phyloP scores from a whole-genome alignment of 2,797 vertebrate genomes.

The Denticeps clupeoides region DNA sequence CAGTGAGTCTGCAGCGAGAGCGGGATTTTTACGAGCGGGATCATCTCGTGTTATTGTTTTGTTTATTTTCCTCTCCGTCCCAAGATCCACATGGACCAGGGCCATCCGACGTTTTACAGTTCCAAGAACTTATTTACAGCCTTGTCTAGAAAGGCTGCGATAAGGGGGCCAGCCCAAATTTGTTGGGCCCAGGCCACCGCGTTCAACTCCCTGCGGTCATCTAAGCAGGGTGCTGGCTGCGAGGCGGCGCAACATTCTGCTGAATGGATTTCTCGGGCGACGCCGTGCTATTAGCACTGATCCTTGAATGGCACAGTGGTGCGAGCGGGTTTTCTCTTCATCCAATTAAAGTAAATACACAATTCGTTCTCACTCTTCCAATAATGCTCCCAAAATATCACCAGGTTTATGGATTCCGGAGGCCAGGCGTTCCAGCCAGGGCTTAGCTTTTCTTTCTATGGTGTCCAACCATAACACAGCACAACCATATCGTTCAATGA shows the following conservation, averaged over 20 bases:
- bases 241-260: too few species aligned
- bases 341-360: conserved; percentile 25
- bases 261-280: conserved; percentile 2
- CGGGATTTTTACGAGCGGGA: conserved; percentile 29
- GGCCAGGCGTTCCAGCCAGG: too few species aligned
- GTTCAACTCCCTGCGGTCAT: not conserved
- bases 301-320: conserved; percentile 25
- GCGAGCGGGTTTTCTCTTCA: conserved; percentile 37
- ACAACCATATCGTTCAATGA: too few species aligned
- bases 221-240: not conserved
- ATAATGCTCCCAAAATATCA: too few species aligned
- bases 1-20: conserved; percentile 1
- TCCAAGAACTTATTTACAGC: conserved; percentile 41
- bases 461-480: too few species aligned
- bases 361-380: too few species aligned
- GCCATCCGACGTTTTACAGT: conserved; percentile 24
- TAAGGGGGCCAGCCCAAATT: conserved; percentile 13
- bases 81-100: conserved; percentile 32
- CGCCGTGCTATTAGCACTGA: conserved; percentile 1
- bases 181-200: not conserved
- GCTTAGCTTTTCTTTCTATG: too few species aligned
- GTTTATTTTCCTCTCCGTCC: conserved; percentile 41
- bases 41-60: conserved; percentile 34
- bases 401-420: too few species aligned
- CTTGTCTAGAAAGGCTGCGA: conserved; percentile 30